phyloP scores from a whole-genome alignment of 2,797 vertebrate genomes.

The Melanotaenia nigrans region DNA sequence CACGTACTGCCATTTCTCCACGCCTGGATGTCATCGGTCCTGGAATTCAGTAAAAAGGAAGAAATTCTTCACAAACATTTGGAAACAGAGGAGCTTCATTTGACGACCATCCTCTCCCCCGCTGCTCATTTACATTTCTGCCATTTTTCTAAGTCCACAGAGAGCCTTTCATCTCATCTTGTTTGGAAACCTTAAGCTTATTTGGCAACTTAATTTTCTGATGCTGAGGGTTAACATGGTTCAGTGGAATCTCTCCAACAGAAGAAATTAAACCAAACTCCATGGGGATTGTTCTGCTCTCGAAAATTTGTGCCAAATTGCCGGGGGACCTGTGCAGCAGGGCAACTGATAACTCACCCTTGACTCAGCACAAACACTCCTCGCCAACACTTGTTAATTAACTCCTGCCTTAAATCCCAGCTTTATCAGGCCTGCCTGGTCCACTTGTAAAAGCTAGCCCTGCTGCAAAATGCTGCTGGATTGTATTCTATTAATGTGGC shows the following conservation, averaged over 20 bases:
- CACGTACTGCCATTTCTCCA: background rate
- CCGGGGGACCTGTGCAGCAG: constrained; percentile 47
- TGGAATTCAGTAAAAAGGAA: no score
- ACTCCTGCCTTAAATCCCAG: constrained; percentile 42
- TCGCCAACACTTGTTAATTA: constrained; percentile 58
- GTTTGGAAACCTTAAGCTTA: constrained; percentile 52
- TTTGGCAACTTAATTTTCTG: constrained; percentile 57
- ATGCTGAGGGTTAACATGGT: constrained; percentile 54
- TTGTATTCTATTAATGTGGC: constrained; percentile 34
- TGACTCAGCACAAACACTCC: constrained; percentile 55
- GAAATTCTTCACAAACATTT: no score
- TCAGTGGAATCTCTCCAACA: constrained; percentile 54
- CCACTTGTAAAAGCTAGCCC: constrained; percentile 12
- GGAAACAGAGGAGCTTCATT: no score
- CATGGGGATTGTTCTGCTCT: constrained; percentile 59
- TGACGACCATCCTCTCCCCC: no score
- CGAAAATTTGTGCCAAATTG: constrained; percentile 54
- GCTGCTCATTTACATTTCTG: constrained; percentile 30
- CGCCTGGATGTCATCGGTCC: background rate
- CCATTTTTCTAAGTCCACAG: background rate
- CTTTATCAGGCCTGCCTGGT: constrained; percentile 26
- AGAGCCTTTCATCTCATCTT: constrained; percentile 28
- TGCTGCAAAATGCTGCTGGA: constrained; percentile 9
- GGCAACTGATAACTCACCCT: constrained; percentile 59
- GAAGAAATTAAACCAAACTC: constrained; percentile 70